Evolutionary conservation across 2,797 vertebrate genomes (phyloP).

Genomic region (Malacoctenus gilli): DNA sequence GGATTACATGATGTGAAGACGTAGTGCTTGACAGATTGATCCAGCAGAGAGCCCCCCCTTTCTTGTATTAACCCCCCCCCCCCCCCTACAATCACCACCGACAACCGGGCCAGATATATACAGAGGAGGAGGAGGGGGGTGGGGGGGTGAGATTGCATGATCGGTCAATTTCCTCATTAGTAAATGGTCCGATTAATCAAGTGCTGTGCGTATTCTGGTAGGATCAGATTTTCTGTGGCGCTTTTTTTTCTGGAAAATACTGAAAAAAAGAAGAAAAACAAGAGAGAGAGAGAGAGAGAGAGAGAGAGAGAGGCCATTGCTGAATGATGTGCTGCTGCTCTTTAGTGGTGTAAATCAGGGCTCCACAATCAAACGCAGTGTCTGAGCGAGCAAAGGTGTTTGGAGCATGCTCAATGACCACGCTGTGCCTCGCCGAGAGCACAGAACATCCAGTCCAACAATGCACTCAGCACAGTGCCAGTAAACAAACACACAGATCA

Average conservation of each 20-base stretch:
- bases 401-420: constrained; percentile 68
- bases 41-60: no score
- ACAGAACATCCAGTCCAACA: constrained; percentile 39
- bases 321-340: constrained; percentile 23
- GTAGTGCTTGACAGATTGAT: constrained; percentile 57
- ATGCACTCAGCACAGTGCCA: constrained; percentile 30
- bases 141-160: constrained; percentile 12
- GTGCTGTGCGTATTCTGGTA: constrained; percentile 4
- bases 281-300: neutral
- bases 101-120: constrained; percentile 11
- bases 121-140: neutral
- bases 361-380: constrained; percentile 55
- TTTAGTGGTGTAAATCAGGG: constrained; percentile 27
- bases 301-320: constrained; percentile 15
- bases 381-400: constrained; percentile 39
- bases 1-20: constrained; percentile 76
- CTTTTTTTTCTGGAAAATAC: neutral
- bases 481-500: constrained; percentile 6
- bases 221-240: constrained; percentile 8
- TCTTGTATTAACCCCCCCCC: no score
- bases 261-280: no score
- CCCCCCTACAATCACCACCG: constrained; percentile 13
- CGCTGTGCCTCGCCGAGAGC: constrained; percentile 19
- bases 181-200: constrained; percentile 34
- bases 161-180: constrained; percentile 41